A percentile compares a stretch with the other conserved stretches of the same genome.
These are phyloP conservation scores for Ibidorhyncha struthersii DNA, from an alignment of 2,113 vertebrate species.

Conservation along the genomic window DNA sequence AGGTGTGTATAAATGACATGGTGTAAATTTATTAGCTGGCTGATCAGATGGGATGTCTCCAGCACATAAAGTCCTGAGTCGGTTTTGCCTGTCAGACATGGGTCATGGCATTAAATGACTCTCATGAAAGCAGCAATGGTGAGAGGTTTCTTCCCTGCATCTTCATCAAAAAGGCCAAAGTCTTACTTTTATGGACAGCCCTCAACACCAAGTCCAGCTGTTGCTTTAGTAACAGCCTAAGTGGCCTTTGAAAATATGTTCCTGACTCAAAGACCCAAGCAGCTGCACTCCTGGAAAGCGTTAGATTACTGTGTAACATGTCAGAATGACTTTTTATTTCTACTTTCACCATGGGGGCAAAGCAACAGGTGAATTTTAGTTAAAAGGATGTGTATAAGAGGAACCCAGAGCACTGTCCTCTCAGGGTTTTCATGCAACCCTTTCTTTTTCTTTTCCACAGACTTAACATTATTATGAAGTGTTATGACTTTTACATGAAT, in stretches of 20 bases:
- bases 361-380: not conserved
- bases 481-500: not conserved
- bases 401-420: not conserved
- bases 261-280: not conserved
- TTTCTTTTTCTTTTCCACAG: too few relatives aligned
- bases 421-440: not conserved
- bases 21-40: not conserved
- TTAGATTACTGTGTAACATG: not conserved
- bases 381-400: not conserved
- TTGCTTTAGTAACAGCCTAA: not conserved
- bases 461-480: not conserved
- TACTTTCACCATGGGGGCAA: not conserved
- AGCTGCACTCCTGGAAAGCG: not conserved
- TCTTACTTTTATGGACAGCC: not conserved
- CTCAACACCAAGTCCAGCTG: accelerated
- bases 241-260: not conserved
- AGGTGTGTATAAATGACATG: not conserved
- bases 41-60: not conserved
- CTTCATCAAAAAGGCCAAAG: not conserved
- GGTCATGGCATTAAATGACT: not conserved
- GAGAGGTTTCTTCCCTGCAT: not conserved
- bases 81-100: not conserved
- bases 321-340: not conserved
- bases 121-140: not conserved
- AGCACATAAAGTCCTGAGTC: not conserved